Percentiles rank a stretch among this genome's conserved stretches.
These are phyloP conservation scores for Meteorus sp. DNA, from an alignment of 1,140 invertebrate genomes.

Conservation along the genomic window DNA sequence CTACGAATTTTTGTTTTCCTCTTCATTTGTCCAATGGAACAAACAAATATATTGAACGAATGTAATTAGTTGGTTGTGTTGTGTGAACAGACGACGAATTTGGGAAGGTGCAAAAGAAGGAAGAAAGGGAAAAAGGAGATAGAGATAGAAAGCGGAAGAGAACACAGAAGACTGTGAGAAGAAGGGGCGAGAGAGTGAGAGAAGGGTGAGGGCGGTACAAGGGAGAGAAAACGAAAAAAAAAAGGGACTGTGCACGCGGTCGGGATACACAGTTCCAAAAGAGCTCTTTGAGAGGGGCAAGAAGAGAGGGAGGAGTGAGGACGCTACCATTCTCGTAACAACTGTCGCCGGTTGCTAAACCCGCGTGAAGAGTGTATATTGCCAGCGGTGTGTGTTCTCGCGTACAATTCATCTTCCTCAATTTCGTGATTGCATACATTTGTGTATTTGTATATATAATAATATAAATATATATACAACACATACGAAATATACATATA, in stretches of 20 bases:
- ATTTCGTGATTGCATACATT: neutral
- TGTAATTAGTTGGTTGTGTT: too few species aligned
- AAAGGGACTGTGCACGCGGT: constrained; percentile 17
- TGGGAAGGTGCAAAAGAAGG: constrained; percentile 13
- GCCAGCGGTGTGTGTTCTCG: constrained; percentile 25
- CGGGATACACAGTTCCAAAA: constrained; percentile 12
- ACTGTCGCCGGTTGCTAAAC: constrained; percentile 26
- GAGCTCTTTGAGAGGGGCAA: constrained; percentile 15
- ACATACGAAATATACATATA: neutral
- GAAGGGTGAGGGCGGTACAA: constrained; percentile 11
- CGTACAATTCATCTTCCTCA: constrained; percentile 23
- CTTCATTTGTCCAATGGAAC: too few species aligned
- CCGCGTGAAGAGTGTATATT: constrained; percentile 27
- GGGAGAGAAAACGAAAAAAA: constrained; percentile 9
- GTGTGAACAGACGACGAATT: too few species aligned
- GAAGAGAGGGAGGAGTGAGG: constrained; percentile 29
- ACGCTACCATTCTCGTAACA: constrained; percentile 38
- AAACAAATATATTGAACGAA: too few species aligned
- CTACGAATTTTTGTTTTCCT: too few species aligned
- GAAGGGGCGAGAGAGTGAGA: constrained; percentile 11
- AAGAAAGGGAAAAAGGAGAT: constrained; percentile 20
- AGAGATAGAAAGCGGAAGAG: constrained; percentile 1
- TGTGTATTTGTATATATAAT: constrained; percentile 4
- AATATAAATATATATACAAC: neutral
- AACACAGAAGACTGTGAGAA: constrained; percentile 10